These are phyloP conservation scores for Druon quercuslanigerum DNA, from an alignment of 1,140 invertebrate species.

Conservation along the genomic window DNA sequence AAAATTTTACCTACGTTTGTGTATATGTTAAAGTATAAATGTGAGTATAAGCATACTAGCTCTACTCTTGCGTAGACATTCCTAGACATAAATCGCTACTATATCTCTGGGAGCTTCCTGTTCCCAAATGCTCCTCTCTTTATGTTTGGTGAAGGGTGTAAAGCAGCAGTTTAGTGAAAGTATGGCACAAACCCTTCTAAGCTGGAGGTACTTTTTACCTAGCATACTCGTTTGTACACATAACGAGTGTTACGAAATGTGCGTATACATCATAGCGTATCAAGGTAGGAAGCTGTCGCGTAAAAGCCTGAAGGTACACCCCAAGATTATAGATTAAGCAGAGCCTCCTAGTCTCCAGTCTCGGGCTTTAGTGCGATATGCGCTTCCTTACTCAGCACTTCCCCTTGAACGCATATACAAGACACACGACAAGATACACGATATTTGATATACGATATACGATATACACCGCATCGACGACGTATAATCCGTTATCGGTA, in stretches of 20 bases:
- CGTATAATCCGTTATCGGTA: background rate
- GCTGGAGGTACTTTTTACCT: constrained; percentile 8
- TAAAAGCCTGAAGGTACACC: constrained; percentile 10
- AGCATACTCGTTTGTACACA: background rate
- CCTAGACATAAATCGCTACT: background rate
- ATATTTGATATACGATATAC: background rate
- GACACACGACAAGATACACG: background rate
- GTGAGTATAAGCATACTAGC: background rate
- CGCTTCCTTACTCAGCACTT: constrained; percentile 12
- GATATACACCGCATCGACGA: background rate
- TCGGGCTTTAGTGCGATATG: background rate
- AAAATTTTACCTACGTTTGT: background rate
- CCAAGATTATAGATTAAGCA: constrained; percentile 26
- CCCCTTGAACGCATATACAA: constrained; percentile 6
- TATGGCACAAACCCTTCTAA: constrained; percentile 7
- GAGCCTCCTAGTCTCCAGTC: background rate
- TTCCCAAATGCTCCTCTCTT: constrained; percentile 23
- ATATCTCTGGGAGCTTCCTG: constrained; percentile 10
- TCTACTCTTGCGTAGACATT: background rate
- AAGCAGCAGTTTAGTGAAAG: constrained; percentile 24
- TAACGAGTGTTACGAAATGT: constrained; percentile 3
- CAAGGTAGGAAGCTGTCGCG: constrained; percentile 4
- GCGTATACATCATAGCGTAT: constrained; percentile 2
- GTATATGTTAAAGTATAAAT: background rate
- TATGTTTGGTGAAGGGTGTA: constrained; percentile 7